Base-by-base conservation (phyloP, 2,113 vertebrate genomes). In the Silurus asotus region DNA sequence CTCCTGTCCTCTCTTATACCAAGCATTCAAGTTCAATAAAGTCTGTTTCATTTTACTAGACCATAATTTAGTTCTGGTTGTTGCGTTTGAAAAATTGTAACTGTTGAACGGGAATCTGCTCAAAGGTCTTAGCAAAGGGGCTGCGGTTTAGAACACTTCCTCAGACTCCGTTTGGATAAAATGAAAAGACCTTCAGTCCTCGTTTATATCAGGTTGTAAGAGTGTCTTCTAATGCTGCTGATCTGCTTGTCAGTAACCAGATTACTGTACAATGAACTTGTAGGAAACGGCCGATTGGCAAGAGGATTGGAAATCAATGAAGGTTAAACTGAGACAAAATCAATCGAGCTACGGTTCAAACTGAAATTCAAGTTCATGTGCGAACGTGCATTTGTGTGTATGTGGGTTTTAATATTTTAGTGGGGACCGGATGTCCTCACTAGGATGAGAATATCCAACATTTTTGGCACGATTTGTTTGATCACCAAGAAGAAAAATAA, bases 21-120 rank as follows among this genome's bases (percentile, higher is more conserved):
- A 93, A 91, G 93, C 94, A 92, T 94, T 94, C 93, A 93, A 94
- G 93, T 93, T 94, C 93, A 95, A 95, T 95, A 95, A 95, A 95
- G 94, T 94, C 95, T 94, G 94, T 93, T 95, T 94, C 93, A 91
- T 94, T 95, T 89, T 88, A 88, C 78, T 77, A 86, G 28, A 67
- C 83, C 82, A 75, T 58, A 14, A 23, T 37, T 72, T 86, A 85
- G 84, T 64, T 70, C 6, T 86, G 88, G 37, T 74, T 84, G 51
- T 49, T 72, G 14, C 8, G 48, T 51, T 75, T 58, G n/a, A 4
- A 15, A 53, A 25, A 0, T 72, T 10, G 17, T 6, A 37, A 45
- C 6, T 2, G 14, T 45, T 6, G 37, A 6, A 15, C 65, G 5
- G 13, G 0, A n/a, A 28, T 69, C 25, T 7, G 14, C 37, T 7